Evolutionary conservation across 2,888 invertebrate species (phyloP).

Genomic region (Anodontia alba): DNA sequence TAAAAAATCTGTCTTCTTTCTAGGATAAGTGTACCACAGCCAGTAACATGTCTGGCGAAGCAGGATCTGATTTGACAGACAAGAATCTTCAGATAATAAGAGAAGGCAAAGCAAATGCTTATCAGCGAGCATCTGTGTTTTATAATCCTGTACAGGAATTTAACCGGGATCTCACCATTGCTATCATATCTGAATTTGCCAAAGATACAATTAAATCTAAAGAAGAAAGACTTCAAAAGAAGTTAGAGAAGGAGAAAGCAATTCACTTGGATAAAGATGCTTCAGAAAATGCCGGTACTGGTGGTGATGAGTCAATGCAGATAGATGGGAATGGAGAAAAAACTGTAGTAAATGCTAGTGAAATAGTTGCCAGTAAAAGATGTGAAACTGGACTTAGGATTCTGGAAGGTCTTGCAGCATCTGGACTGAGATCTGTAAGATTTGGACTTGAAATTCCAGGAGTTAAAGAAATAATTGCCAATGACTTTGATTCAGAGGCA

Average conservation of each 20-base stretch:
- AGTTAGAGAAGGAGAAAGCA: conserved; percentile 24
- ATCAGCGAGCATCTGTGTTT: conserved; percentile 91
- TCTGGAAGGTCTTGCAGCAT: conserved; percentile 97
- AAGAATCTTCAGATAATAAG: conserved; percentile 73
- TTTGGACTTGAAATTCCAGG: conserved; percentile 97
- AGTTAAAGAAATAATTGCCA: conserved; percentile 91
- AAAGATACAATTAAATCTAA: conserved; percentile 54
- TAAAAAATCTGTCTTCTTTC: too few relatives aligned
- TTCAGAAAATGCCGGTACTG: neutral
- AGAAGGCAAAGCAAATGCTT: conserved; percentile 93
- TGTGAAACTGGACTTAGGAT: conserved; percentile 86
- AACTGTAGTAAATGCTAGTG: neutral
- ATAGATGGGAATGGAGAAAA: neutral
- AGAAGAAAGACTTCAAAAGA: conserved; percentile 40
- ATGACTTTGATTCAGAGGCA: conserved; percentile 94
- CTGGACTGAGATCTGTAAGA: conserved; percentile 96
- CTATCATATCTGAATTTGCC: conserved; percentile 80
- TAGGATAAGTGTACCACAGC: too few relatives aligned
- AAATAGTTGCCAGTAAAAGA: conserved; percentile 67
- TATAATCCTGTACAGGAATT: conserved; percentile 98
- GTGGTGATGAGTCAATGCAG: neutral
- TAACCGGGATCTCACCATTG: conserved; percentile 93
- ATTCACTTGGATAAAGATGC: neutral
- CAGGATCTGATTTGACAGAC: neutral
- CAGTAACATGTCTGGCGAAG: neutral